Evolutionary conservation across 1,140 invertebrate species (phyloP).

Genomic region (Melanaphis sacchari): DNA sequence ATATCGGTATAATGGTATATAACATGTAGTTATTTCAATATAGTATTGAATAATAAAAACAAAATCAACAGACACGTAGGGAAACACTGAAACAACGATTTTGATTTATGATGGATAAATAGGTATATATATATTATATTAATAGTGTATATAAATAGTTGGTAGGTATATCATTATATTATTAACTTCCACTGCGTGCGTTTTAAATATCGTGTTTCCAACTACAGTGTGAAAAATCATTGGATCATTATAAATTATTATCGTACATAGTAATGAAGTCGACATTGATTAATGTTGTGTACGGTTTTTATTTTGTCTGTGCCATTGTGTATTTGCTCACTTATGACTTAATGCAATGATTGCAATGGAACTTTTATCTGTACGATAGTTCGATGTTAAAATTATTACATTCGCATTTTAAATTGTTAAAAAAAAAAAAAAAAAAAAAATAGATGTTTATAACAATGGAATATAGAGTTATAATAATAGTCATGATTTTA

Average conservation of each 20-base stretch:
- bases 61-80: neutral
- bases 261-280: neutral
- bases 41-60: neutral
- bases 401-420: neutral
- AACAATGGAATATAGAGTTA: neutral
- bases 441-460: neutral
- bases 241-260: constrained; percentile 1
- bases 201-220: constrained; percentile 21
- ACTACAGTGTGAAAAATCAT: neutral
- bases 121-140: neutral
- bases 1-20: neutral
- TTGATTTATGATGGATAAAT: neutral
- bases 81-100: neutral
- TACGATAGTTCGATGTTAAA: neutral
- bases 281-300: neutral
- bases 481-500: neutral
- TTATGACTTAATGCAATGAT: neutral
- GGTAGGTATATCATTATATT: neutral
- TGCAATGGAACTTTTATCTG: neutral
- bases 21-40: neutral
- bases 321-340: neutral
- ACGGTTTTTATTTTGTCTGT: neutral
- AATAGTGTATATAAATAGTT: too few relatives aligned
- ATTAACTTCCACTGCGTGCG: neutral
- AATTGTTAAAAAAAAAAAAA: neutral